Evolutionary conservation across 2,888 invertebrate species (phyloP), one percentile per base, ranked within the genome.

Genomic region (Acleris emargana): DNA sequence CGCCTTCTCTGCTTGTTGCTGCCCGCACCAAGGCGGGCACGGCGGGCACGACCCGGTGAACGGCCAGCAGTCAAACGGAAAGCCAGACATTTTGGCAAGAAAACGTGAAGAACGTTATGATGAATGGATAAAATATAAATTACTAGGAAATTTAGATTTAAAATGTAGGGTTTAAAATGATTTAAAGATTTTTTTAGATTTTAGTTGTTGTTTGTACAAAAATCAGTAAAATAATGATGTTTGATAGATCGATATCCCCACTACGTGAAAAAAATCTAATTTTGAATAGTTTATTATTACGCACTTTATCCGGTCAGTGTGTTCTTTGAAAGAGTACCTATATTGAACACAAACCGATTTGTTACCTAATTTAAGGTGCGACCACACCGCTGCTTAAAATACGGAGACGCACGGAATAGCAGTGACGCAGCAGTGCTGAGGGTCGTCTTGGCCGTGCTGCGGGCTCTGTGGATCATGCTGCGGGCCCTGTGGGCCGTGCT

Each of bases 131-230:
- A n/a, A 6, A 5, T 42, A 43, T 43, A n/a, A 16, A 16, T 28
- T 28, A 43, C 43, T 43, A 16, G 16, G 11, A 43, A 43, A 43
- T 43, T 43, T 43, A 4, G 43, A 25, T 6, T 6, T 0, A 49
- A 49, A 17, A 7, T 47, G 1, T 47, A n/a, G 7, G n/a, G 17
- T 47, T 47, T 4, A 7, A 17, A 17, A n/a, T 45, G 1, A 9
- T 7, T 49, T 17, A 49, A 17, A 6, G 5, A 11, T 49, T 18
- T 47, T 49, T 49, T 49, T 18, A 20, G 2, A 49, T 49, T 49
- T 49, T 18, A 49, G 20, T 18, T 49, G n/a, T 47, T 16, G 11
- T 49, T 49, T 49, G 49, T 49, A 49, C 49, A 49, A 49, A 49
- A 49, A 18, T 49, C 49, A 18, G 17, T 18, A 49, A 49, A 18